Conservation (phyloP, 2,888 invertebrate genomes). For the Erebia epiphron region DNA sequence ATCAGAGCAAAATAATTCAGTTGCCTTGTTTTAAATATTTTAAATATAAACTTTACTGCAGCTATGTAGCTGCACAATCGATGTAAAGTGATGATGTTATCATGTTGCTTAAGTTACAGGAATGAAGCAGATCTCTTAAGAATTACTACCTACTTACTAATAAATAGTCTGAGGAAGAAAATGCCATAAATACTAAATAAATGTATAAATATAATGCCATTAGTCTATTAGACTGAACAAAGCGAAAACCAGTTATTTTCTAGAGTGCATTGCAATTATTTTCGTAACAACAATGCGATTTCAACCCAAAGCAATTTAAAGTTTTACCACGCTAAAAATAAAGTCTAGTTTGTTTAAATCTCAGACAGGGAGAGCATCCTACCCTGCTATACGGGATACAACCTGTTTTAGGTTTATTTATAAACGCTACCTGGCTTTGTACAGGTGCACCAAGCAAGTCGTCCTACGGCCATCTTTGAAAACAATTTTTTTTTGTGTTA, state of each 20-base stretch:
- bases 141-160: background rate
- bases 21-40: too few species aligned
- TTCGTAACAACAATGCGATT: slow-evolving; percentile 10
- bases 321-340: background rate
- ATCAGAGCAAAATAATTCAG: too few species aligned
- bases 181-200: too few species aligned
- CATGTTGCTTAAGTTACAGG: background rate
- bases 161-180: background rate
- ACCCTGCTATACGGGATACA: slow-evolving; percentile 25
- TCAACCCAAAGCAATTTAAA: background rate
- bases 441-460: slow-evolving; percentile 33
- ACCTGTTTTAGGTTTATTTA: slow-evolving; percentile 36
- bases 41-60: too few species aligned
- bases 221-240: slow-evolving; percentile 17
- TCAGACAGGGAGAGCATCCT: slow-evolving; percentile 17
- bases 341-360: slow-evolving; percentile 8
- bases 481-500: slow-evolving; percentile 36
- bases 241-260: slow-evolving; percentile 20
- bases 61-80: too few species aligned
- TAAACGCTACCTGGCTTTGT: slow-evolving; percentile 36
- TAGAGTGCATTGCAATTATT: slow-evolving; percentile 20
- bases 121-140: background rate
- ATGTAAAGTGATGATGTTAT: too few species aligned
- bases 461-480: slow-evolving; percentile 31
- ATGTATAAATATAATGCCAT: slow-evolving; percentile 13